A percentile compares a stretch with the other conserved stretches of the same genome.
Conservation (phyloP, 2,797 vertebrate species). For the Sebastes matsubarae region DNA sequence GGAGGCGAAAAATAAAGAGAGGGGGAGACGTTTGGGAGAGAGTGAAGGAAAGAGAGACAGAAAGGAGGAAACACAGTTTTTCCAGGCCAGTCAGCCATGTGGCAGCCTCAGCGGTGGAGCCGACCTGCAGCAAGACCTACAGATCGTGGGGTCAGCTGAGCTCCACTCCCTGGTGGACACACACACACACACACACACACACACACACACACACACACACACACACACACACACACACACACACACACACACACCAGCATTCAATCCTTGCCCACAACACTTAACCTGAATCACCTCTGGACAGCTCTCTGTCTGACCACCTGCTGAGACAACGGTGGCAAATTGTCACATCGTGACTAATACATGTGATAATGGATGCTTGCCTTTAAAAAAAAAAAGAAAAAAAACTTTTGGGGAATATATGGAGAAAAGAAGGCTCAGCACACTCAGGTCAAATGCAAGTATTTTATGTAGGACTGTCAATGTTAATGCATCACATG, state of each 20-base stretch:
- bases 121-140: constrained; percentile 37
- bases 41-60: background rate
- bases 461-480: too few species aligned
- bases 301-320: constrained; percentile 10
- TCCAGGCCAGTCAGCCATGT: constrained; percentile 47
- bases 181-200: background rate
- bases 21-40: background rate
- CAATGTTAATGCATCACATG: too few species aligned
- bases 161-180: constrained; percentile 21
- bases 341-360: constrained; percentile 1
- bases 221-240: background rate
- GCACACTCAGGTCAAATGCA: background rate
- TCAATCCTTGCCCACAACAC: constrained; percentile 31
- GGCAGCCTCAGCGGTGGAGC: constrained; percentile 37
- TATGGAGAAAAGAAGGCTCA: background rate
- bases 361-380: background rate
- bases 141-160: constrained; percentile 38
- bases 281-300: constrained; percentile 40
- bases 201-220: background rate
- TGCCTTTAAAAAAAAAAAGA: background rate
- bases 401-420: background rate
- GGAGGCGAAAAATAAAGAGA: background rate
- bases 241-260: background rate
- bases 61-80: background rate
- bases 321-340: constrained; percentile 10